Evolutionary conservation across 2,888 invertebrate genomes (phyloP).

Genomic region (Orthosia gothica): DNA sequence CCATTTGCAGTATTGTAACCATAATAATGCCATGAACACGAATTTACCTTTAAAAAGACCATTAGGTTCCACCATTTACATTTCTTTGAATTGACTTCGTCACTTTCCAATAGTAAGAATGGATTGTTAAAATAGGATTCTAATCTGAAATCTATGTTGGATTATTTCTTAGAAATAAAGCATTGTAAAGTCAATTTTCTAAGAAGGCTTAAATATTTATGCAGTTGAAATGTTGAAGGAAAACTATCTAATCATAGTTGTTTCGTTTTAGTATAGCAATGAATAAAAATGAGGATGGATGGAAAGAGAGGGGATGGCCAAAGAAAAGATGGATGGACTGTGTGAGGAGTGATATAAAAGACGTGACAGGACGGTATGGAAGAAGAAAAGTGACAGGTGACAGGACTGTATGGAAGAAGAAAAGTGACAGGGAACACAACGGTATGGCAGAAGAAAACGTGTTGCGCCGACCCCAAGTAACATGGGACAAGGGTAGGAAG

Average conservation of each 20-base stretch:
- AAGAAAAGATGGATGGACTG: no score
- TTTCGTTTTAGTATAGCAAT: not conserved
- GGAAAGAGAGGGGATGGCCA: no score
- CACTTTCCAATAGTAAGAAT: slow-evolving; percentile 22
- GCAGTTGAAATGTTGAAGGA: not conserved
- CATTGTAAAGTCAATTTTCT: not conserved
- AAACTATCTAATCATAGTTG: not conserved
- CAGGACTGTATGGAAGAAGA: no score
- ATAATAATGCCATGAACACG: not conserved
- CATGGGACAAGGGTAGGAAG: no score
- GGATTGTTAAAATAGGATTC: slow-evolving; percentile 8
- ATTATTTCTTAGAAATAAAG: slow-evolving; percentile 40
- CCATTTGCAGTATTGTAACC: not conserved
- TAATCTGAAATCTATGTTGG: slow-evolving; percentile 39
- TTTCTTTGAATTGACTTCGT: slow-evolving; percentile 37
- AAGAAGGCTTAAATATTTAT: not conserved
- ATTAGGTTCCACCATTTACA: slow-evolving; percentile 24
- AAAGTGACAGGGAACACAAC: no score
- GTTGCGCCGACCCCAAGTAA: no score
- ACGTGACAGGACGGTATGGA: no score
- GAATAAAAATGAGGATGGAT: no score
- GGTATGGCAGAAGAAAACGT: no score
- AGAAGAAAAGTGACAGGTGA: no score
- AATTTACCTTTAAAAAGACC: not conserved
- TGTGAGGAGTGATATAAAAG: no score